These are phyloP conservation scores for Todus mexicanus DNA, from an alignment of 2,797 vertebrate species.

Conservation along the genomic window DNA sequence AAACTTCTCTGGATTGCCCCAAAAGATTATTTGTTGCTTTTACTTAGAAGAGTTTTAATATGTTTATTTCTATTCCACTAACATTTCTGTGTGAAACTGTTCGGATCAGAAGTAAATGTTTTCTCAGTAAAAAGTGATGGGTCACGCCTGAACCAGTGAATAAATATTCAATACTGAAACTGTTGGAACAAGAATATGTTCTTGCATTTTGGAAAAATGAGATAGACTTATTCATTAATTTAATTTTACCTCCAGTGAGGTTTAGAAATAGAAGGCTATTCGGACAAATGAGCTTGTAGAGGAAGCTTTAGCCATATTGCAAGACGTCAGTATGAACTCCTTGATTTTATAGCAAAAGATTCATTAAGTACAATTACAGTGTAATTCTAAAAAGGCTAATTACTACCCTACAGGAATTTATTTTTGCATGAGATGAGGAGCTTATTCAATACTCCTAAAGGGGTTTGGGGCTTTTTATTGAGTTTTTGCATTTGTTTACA, in stretches of 20 bases:
- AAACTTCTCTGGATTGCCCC: not conserved
- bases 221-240: not conserved
- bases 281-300: not conserved
- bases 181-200: not conserved
- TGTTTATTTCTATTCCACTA: not conserved
- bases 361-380: not conserved
- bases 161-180: not conserved
- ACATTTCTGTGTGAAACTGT: not conserved
- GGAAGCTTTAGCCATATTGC: not conserved
- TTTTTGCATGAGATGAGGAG: not conserved
- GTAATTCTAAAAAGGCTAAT: not conserved
- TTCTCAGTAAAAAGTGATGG: not conserved
- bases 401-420: not conserved
- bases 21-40: not conserved
- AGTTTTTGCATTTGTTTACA: not conserved
- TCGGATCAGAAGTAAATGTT: not conserved
- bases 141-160: not conserved
- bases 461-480: not conserved
- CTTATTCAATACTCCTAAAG: not conserved
- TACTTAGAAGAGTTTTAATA: not conserved
- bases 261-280: not conserved
- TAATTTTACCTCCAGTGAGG: not conserved
- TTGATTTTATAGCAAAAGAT: not conserved
- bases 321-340: not conserved
- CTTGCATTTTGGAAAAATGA: not conserved